phyloP scores from a whole-genome alignment of 2,888 invertebrate species.

The Dryocosmus kuriphilus region DNA sequence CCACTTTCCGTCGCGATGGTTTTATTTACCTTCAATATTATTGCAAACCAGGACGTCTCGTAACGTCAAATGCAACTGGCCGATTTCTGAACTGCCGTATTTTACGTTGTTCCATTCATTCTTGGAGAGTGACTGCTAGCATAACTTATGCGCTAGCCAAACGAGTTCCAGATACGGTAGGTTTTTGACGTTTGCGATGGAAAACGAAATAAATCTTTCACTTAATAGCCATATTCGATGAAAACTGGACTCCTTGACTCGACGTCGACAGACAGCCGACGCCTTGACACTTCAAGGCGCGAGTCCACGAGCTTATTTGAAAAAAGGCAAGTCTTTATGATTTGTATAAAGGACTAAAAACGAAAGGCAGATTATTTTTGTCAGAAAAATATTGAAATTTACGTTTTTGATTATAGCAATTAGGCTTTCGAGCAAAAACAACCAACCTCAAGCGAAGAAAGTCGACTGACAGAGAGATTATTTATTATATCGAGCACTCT shows the following conservation, averaged over 20 bases:
- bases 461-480: neutral
- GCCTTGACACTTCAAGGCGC: constrained; percentile 11
- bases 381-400: neutral
- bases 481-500: constrained; percentile 1
- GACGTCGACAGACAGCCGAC: constrained; percentile 13
- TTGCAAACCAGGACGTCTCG: neutral
- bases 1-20: neutral
- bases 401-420: neutral
- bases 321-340: neutral
- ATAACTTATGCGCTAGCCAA: constrained; percentile 15
- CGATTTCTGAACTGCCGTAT: constrained; percentile 33
- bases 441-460: no score
- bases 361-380: neutral
- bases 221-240: constrained; percentile 21
- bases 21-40: constrained; percentile 31
- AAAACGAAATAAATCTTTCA: constrained; percentile 26
- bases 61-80: constrained; percentile 22
- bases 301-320: neutral
- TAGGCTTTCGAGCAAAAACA: no score
- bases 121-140: constrained; percentile 24
- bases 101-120: constrained; percentile 28
- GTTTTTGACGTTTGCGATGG: constrained; percentile 2
- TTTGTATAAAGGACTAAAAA: neutral
- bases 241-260: constrained; percentile 8
- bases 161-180: neutral